Evolutionary conservation across 1,140 invertebrate species (phyloP), one percentile per base, ranked within the genome.

Genomic region (Drosophila lini): DNA sequence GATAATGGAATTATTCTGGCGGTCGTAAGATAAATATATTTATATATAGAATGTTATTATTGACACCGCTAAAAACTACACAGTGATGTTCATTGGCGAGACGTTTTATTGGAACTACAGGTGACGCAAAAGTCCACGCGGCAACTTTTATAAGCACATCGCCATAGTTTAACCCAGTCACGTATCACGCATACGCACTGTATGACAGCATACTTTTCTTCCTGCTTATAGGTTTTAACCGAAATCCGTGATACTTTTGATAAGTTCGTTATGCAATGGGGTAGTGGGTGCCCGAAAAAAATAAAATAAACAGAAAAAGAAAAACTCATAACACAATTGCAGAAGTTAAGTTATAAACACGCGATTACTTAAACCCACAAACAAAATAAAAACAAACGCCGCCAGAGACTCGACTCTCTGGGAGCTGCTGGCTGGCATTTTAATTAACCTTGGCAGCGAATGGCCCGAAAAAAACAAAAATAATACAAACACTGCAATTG

Each of bases 361-460:
- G 83, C 83, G 83, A 88, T 86, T 88, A 74, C 83, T 82, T 59
- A 81, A 86, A 59, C 13, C 16, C 25, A 42, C 58, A 48, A 45
- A 31, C 42, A 36, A 50, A 50, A 32, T 47, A 32, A 56, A 70
- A 62, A 70, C 44, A 64, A 22, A 50, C 16, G n/a, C 47, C 47
- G 28, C 40, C 50, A 68, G 58, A 52, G 47, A 28, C 44, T 42
- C 60, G 47, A 31, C 50, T 47, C 60, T 70, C 45, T 44, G 68
- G 48, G 81, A 62, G 73, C 52, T 55, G 76, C 76, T 88, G 84
- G 55, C 79, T 78, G 83, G 83, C 80, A 88, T 89, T 88, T 88
- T 88, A 88, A 88, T 88, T 89, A 88, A 88, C 83, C 83, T 88
- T 88, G 83, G 83, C 83, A 88, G 84, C 84, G 80, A 88, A 89